phyloP scores from a whole-genome alignment of 2,888 invertebrate genomes.

The Drosophila mulleri region DNA sequence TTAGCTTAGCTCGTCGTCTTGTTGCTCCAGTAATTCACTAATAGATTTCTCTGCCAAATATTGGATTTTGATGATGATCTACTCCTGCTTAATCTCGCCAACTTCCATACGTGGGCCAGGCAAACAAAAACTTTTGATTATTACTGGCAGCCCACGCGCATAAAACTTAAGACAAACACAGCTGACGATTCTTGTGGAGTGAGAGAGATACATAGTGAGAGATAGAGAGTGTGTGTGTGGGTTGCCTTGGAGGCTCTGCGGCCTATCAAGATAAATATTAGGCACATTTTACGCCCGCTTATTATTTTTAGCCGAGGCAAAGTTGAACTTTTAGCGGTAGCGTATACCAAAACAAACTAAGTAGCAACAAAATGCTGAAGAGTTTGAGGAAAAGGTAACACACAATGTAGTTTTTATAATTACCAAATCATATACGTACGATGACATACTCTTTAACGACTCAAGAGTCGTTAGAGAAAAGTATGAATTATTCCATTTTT shows the following conservation, averaged over 20 bases:
- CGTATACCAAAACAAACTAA: slow-evolving; percentile 36
- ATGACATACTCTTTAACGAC: not conserved
- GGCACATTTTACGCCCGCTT: slow-evolving; percentile 38
- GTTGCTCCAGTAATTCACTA: slow-evolving; percentile 50
- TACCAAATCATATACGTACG: not conserved
- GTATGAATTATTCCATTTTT: not conserved
- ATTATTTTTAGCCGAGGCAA: slow-evolving; percentile 42
- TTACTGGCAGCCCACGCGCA: slow-evolving; percentile 28
- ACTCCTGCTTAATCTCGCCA: slow-evolving; percentile 6
- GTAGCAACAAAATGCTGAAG: slow-evolving; percentile 12
- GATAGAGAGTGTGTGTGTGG: too few species aligned
- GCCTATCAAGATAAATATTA: slow-evolving; percentile 51
- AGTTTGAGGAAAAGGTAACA: slow-evolving; percentile 4
- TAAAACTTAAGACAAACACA: slow-evolving; percentile 39
- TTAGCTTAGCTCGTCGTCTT: slow-evolving; percentile 27
- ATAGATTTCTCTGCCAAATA: slow-evolving; percentile 63
- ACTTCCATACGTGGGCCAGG: slow-evolving; percentile 23
- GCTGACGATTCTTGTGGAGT: slow-evolving; percentile 2
- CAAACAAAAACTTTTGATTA: slow-evolving; percentile 51
- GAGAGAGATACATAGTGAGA: not conserved
- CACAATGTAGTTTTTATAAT: not conserved
- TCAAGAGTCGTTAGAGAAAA: not conserved
- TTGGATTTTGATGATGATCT: slow-evolving; percentile 27
- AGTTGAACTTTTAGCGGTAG: slow-evolving; percentile 30
- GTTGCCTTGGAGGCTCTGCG: slow-evolving; percentile 5